Evolutionary conservation across 2,113 vertebrate species (phyloP), one percentile per base, ranked within the genome.

Genomic region (Amblyornis subalaris): DNA sequence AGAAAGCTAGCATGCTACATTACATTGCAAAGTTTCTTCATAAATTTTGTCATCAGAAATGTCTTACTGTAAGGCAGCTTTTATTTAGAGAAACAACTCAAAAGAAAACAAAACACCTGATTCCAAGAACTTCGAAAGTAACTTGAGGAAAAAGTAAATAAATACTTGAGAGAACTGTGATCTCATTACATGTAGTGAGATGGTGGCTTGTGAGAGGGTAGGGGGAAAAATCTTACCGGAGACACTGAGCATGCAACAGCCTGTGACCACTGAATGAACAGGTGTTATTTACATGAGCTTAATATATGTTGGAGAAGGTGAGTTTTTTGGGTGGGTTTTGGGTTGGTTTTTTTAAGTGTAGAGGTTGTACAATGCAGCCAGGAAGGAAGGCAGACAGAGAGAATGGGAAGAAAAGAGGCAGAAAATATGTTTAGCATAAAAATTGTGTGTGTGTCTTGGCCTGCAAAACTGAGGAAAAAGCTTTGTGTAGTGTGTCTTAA

Each of bases 321-420:
- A 48, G 25, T 0, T 20, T 80, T 89, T 84, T 33, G 42, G 6
- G 40, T 89, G 22, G 3, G 17, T 79, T 82, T 65, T 28, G 48
- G 33, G 33, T 89, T 78, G 12, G 22, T 85, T 77, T 81, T 38
- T 47, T 65, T 61, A 61, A n/a, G 31, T 72, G 40, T 62, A 60
- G 54, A 42, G 60, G 9, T 51, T 89, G 69, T 42, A 57, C 69
- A 83, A 14, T 89, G 84, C 35, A 66, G n/a, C 45, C 89, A 94
- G 89, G 84, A 94, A 72, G 71, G 67, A 79, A 83, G 80, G 80
- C 67, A 79, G 57, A 74, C 79, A 71, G 75, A 85, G 31, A 87
- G 76, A 95, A 89, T 90, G 45, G 80, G 72, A 94, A 80, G 76
- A 94, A 96, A 77, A 91, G 84, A 70, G n/a, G 35, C 72, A 89